Evolutionary conservation across 2,797 vertebrate species (phyloP).

Genomic region (Anomalospiza imberbis): DNA sequence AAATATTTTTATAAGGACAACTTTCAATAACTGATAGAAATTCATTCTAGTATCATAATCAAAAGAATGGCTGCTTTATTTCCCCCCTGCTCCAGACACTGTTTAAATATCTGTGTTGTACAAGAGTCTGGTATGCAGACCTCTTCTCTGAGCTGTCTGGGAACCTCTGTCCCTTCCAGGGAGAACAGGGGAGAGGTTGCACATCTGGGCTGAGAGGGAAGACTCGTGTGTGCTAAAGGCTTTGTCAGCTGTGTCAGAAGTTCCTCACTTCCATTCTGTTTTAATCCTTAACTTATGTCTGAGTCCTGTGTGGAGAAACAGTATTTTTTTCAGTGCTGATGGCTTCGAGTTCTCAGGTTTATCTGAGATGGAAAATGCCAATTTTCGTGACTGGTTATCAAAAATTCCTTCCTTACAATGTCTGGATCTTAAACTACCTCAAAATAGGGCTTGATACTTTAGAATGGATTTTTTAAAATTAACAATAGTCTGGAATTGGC

Average conservation of each 20-base stretch:
- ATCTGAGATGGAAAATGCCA: not conserved
- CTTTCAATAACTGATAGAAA: not conserved
- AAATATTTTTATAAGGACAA: not conserved
- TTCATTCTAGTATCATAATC: not conserved
- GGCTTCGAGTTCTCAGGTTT: not conserved
- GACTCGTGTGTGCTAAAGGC: not conserved
- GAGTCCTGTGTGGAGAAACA: not conserved
- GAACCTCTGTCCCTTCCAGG: constrained; percentile 20
- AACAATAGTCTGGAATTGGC: not conserved
- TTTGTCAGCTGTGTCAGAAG: not conserved
- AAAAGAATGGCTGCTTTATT: not conserved
- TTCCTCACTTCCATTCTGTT: not conserved
- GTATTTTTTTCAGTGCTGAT: not conserved
- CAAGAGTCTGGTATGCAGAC: constrained; percentile 63
- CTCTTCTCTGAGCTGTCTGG: constrained; percentile 61
- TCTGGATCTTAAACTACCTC: not conserved
- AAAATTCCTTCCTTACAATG: not conserved
- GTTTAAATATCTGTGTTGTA: constrained; percentile 57
- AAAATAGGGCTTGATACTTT: not conserved
- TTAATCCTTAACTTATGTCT: not conserved
- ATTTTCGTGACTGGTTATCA: not conserved
- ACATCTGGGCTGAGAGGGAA: not conserved
- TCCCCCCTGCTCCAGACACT: not conserved
- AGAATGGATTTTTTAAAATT: not conserved
- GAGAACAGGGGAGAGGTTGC: not conserved